These are phyloP conservation scores for Drosophila planitibia DNA, from an alignment of 2,888 invertebrate species.

Conservation along the genomic window DNA sequence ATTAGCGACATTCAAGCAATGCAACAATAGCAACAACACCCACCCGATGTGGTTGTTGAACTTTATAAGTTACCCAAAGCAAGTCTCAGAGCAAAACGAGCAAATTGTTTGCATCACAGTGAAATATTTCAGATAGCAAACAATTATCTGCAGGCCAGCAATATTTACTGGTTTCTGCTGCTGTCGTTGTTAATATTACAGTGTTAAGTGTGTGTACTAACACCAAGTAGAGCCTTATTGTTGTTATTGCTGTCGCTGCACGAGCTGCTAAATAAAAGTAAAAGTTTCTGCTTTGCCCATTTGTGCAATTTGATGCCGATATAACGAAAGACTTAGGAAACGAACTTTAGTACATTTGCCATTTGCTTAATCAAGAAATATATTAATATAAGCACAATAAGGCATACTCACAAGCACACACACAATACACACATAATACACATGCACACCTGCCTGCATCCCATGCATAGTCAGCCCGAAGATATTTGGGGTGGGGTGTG, in stretches of 20 bases:
- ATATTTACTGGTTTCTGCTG: slow-evolving; percentile 27
- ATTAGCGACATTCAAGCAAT: slow-evolving; percentile 35
- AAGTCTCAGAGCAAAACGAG: not conserved
- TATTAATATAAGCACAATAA: slow-evolving; percentile 4
- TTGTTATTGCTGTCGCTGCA: slow-evolving; percentile 30
- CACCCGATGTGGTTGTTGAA: slow-evolving; percentile 16
- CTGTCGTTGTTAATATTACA: slow-evolving; percentile 25
- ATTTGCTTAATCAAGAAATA: slow-evolving; percentile 17
- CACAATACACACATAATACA: not conserved
- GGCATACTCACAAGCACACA: not conserved
- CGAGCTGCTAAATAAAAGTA: slow-evolving; percentile 55
- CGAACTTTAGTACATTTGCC: slow-evolving; percentile 68
- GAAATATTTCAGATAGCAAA: slow-evolving; percentile 65
- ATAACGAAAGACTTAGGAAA: slow-evolving; percentile 76
- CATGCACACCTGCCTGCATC: slow-evolving; percentile 8
- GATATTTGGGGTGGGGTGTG: slow-evolving; percentile 37
- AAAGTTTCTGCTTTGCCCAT: slow-evolving; percentile 51
- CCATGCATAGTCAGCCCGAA: slow-evolving; percentile 2
- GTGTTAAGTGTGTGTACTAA: slow-evolving; percentile 10
- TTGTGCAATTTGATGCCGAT: slow-evolving; percentile 55
- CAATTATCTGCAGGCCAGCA: slow-evolving; percentile 58
- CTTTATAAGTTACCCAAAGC: slow-evolving; percentile 22
- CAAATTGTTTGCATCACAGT: slow-evolving; percentile 20
- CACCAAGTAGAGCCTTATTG: not conserved
- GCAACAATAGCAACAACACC: slow-evolving; percentile 32